Percentiles rank a stretch among this genome's conserved stretches.
Conservation (phyloP, 2,797 vertebrate species). For the Ficedula albicollis region DNA sequence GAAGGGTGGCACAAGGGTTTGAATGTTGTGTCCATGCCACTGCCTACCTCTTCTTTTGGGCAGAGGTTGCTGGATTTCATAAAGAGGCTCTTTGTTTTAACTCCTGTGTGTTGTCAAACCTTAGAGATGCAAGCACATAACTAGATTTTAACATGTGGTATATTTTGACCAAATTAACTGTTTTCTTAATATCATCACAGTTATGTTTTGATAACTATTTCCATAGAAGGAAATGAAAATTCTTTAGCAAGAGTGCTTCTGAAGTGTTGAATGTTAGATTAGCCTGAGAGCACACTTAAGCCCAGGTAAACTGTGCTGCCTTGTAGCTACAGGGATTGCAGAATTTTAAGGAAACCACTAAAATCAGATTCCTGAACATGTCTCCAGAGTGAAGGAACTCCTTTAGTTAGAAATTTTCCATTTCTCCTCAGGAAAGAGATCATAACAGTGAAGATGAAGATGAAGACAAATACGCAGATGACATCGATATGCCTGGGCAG, state of each 20-base stretch:
- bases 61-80: not conserved
- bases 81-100: not conserved
- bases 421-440: conserved; percentile 85
- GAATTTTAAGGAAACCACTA: not conserved
- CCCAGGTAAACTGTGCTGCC: not conserved
- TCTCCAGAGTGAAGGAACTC: not conserved
- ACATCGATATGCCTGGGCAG: conserved; percentile 99
- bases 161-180: not conserved
- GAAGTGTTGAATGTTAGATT: not conserved
- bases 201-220: not conserved
- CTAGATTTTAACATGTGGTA: not conserved
- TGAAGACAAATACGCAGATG: conserved; percentile 98
- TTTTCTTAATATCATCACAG: not conserved
- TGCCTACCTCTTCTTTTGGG: not conserved
- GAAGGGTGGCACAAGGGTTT: not conserved
- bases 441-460: conserved; percentile 97
- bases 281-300: not conserved
- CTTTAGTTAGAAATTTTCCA: not conserved
- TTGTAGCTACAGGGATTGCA: not conserved
- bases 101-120: not conserved
- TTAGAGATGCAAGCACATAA: not conserved
- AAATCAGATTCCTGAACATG: not conserved
- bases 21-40: not conserved
- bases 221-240: not conserved
- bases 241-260: not conserved